A percentile compares a stretch with the other conserved stretches of the same genome.
These are phyloP conservation scores for Sclerurus mexicanus DNA, from an alignment of 2,113 vertebrate species.

Conservation along the genomic window DNA sequence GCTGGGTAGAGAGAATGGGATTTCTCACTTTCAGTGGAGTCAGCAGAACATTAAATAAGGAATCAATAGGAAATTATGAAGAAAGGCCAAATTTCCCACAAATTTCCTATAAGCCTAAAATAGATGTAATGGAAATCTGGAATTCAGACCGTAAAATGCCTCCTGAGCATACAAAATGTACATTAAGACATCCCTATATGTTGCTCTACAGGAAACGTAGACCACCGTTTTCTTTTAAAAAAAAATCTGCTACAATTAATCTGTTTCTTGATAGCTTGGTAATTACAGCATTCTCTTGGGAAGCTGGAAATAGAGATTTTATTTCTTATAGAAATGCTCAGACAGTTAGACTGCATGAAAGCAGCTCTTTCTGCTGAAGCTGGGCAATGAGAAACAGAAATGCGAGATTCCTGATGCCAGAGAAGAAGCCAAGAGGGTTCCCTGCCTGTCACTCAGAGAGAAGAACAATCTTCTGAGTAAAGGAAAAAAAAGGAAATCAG, in stretches of 20 bases:
- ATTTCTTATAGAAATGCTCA: constrained; percentile 14
- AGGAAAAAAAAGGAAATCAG: background rate
- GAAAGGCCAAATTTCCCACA: background rate
- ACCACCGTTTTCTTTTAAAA: background rate
- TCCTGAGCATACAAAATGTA: background rate
- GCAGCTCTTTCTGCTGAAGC: background rate
- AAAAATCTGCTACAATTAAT: constrained; percentile 5
- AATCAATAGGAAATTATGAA: background rate
- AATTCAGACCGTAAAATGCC: background rate
- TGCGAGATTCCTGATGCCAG: background rate
- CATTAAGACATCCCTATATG: background rate
- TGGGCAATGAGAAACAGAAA: background rate
- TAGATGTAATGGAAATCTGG: background rate
- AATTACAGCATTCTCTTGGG: constrained; percentile 42
- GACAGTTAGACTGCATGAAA: background rate
- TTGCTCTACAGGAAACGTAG: background rate
- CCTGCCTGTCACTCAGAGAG: background rate
- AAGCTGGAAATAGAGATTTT: constrained; percentile 33
- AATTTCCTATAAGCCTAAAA: background rate
- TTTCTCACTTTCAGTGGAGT: background rate
- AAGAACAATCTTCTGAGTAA: background rate
- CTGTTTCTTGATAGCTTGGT: constrained; percentile 28
- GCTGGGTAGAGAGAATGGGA: background rate
- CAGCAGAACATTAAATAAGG: background rate
- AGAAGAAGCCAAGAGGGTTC: background rate